Evolutionary conservation across 2,888 invertebrate genomes (phyloP).

Genomic region (Maniola hyperantus): DNA sequence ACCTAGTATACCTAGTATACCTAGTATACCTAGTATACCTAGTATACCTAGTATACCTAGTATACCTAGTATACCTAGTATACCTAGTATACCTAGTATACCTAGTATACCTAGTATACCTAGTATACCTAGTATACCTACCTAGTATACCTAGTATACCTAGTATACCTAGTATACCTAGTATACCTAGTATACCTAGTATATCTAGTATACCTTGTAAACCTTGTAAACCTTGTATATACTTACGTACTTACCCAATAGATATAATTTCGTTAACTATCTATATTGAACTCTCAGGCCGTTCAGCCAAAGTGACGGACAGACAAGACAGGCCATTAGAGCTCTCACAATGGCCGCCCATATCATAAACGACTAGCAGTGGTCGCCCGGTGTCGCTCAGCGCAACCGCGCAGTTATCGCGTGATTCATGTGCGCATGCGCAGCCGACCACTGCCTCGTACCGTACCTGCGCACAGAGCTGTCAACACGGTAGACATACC

Average conservation of each 20-base stretch:
- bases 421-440: constrained; percentile 49
- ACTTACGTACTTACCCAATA: neutral
- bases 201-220: too few relatives aligned
- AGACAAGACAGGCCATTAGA: constrained; percentile 30
- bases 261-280: neutral
- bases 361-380: constrained; percentile 37
- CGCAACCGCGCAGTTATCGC: constrained; percentile 48
- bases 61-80: too few relatives aligned
- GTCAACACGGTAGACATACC: neutral
- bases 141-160: too few relatives aligned
- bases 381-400: constrained; percentile 14
- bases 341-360: constrained; percentile 36
- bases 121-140: too few relatives aligned
- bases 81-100: too few relatives aligned
- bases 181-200: too few relatives aligned
- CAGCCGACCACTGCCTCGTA: neutral
- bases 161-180: too few relatives aligned
- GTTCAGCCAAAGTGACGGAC: constrained; percentile 26
- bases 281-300: neutral
- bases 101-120: too few relatives aligned
- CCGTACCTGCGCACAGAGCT: neutral
- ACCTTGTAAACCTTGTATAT: too few relatives aligned
- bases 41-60: too few relatives aligned
- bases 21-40: too few relatives aligned
- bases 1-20: too few relatives aligned